Percentiles rank a stretch among this genome's conserved stretches.
Conservation (phyloP, 2,888 invertebrate species). For the Cinara cedri region DNA sequence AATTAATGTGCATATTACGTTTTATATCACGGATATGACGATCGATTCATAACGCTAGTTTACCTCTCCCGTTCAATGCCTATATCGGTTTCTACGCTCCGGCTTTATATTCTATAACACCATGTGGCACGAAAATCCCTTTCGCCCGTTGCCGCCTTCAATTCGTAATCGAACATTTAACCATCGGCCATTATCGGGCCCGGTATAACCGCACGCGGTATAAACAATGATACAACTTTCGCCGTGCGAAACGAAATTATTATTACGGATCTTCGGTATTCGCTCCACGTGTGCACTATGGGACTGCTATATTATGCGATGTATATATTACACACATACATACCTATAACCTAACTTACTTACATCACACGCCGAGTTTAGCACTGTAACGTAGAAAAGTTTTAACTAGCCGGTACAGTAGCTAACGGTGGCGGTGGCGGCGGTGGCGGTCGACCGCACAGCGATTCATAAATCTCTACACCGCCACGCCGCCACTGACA, state of each 20-base stretch:
- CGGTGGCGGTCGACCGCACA: background rate
- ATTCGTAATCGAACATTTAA: no score
- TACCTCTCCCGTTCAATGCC: no score
- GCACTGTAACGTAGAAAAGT: constrained; percentile 25
- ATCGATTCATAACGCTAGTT: no score
- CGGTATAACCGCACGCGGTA: background rate
- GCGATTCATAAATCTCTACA: constrained; percentile 42
- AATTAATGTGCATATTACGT: no score
- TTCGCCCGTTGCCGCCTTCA: no score
- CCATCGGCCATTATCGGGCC: no score
- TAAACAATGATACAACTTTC: constrained; percentile 7
- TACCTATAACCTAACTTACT: background rate
- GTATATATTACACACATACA: background rate
- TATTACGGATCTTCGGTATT: background rate
- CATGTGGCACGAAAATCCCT: no score
- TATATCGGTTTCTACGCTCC: no score
- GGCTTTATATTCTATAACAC: no score
- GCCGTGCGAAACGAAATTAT: constrained; percentile 18
- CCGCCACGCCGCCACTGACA: background rate
- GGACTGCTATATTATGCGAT: no score
- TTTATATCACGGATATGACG: no score
- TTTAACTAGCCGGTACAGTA: constrained; percentile 30
- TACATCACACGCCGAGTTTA: background rate
- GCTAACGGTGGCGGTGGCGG: background rate
- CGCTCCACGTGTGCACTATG: background rate